phyloP scores from a whole-genome alignment of 2,113 vertebrate genomes.

The Myiozetetes cayanensis region DNA sequence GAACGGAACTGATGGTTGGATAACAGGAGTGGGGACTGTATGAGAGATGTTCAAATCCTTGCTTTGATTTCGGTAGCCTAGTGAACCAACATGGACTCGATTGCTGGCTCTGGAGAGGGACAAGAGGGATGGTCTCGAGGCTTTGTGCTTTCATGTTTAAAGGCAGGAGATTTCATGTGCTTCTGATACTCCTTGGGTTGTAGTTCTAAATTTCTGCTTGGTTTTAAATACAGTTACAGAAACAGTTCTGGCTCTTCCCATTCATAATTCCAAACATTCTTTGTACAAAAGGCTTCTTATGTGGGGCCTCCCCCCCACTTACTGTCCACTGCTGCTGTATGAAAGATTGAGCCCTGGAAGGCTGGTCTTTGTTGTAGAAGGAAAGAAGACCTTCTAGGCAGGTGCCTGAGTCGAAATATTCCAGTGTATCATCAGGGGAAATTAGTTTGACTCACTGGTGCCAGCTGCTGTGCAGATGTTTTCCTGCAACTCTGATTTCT shows the following conservation, averaged over 20 bases:
- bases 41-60: not conserved
- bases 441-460: not conserved
- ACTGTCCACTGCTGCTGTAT: not conserved
- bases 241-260: not conserved
- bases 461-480: not conserved
- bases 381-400: not conserved
- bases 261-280: not conserved
- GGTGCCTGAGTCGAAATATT: not conserved
- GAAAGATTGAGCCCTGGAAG: not conserved
- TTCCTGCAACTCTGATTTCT: not conserved
- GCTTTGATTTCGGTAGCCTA: not conserved
- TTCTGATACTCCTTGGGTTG: not conserved
- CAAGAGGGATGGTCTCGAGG: not conserved
- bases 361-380: not conserved
- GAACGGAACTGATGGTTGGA: not conserved
- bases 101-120: not conserved
- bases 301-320: not conserved
- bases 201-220: accelerated
- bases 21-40: not conserved
- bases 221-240: not conserved
- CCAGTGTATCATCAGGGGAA: not conserved
- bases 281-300: not conserved
- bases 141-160: not conserved
- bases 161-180: not conserved
- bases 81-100: accelerated